Base-by-base conservation (phyloP, 2,888 invertebrate genomes). In the Noctua fimbriata region DNA sequence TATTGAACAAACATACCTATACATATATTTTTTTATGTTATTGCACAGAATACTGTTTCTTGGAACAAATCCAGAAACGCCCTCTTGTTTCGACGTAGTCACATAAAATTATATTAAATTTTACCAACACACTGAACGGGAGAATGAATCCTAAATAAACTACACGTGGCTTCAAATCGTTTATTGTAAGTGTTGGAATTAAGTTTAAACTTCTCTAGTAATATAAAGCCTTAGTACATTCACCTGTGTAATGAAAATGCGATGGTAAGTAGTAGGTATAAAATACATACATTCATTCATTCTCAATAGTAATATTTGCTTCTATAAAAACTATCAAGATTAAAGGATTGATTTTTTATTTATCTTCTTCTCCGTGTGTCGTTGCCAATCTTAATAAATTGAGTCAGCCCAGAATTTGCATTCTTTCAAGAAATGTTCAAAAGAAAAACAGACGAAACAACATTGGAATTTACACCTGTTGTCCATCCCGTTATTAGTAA, bases 11-110 rank as follows among this genome's bases (percentile, higher is more conserved):
- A 65, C 21, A 21, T 73, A 76, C n/a, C 21, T 36, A 66, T 66
- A 67, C 0, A 47, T 44, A 44, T n/a, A 9, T 67, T 82, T 76
- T 82, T 79, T 78, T 73, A 58, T 87, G 70, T 84, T 72, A 82
- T 76, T 88, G 65, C 69, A 76, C 69, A 72, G 74, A 74, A 74
- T 63, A 75, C 55, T 73, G 79, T 74, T 83, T 81, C 78, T 89
- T 89, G 89, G 89, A 89, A 71, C 84, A 74, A 65, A 83, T 89
- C 90, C 89, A 89, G 82, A 83, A 87, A 89, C 89, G 89, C 89
- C 89, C 80, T 83, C 87, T 78, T 77, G 65, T 79, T 79, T 81
- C 52, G 71, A 84, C 79, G 78, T 78, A 76, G 67, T 67, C 83
- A 73, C 81, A 85, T 83, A 81, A 85, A 89, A 83, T 79, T 84